Conservation (phyloP, 2,797 vertebrate species). For the Prunella strophiata region DNA sequence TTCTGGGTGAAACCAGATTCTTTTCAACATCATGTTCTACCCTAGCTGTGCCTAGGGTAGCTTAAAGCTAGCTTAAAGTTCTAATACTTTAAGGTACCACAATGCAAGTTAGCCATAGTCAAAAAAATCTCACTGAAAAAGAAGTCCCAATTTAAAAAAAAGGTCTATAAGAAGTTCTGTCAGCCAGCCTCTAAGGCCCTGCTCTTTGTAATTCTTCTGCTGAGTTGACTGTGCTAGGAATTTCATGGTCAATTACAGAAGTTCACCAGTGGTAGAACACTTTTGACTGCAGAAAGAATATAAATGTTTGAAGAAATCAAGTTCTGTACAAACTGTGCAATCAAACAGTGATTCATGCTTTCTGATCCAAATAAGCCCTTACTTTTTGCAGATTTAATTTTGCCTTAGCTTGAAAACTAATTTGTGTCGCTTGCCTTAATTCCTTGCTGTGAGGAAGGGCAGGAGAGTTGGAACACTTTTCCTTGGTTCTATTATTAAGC, state of each 20-base stretch:
- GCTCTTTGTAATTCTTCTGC: neutral
- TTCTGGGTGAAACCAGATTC: neutral
- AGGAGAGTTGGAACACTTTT: constrained; percentile 9
- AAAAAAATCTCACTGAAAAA: neutral
- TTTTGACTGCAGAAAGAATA: constrained; percentile 20
- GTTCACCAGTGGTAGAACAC: neutral
- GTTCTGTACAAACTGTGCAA: neutral
- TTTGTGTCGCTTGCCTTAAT: constrained; percentile 19
- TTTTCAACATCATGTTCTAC: neutral
- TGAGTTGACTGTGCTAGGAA: neutral
- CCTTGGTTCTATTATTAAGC: constrained; percentile 13
- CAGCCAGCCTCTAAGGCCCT: neutral
- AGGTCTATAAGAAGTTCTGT: neutral
- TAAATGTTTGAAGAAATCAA: neutral
- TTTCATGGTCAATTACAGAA: constrained; percentile 34
- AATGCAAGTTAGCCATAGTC: neutral
- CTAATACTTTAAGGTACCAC: neutral
- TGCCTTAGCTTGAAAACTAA: constrained; percentile 15
- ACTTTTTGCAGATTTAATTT: constrained; percentile 29
- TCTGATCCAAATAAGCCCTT: neutral
- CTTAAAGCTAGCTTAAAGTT: neutral
- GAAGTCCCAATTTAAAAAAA: neutral
- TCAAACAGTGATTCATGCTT: neutral
- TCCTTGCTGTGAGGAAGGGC: neutral
- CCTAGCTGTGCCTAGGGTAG: neutral